These are phyloP conservation scores for Jaculus jaculus DNA, from an alignment of 2,113 vertebrate genomes.

Conservation along the genomic window DNA sequence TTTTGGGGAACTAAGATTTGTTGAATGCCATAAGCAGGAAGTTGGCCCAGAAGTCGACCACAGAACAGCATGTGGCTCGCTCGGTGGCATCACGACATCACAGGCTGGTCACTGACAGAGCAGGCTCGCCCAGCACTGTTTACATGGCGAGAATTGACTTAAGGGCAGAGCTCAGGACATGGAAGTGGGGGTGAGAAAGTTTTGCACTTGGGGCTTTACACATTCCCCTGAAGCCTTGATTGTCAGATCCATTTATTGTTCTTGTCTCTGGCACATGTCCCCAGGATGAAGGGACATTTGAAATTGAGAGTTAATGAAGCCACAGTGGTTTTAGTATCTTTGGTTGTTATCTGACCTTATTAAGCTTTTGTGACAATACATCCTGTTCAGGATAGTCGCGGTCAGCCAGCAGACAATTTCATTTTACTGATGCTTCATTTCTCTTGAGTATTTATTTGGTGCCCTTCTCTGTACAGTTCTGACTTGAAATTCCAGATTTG, in stretches of 20 bases:
- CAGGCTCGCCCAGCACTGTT: neutral
- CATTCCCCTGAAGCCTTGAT: neutral
- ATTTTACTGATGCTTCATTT: neutral
- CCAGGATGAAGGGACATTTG: neutral
- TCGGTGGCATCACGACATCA: conserved; percentile 54
- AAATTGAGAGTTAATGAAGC: neutral
- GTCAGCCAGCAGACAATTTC: neutral
- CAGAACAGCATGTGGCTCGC: conserved; percentile 72
- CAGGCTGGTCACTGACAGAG: neutral
- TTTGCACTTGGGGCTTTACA: neutral
- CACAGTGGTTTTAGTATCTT: conserved; percentile 16
- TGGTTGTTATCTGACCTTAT: neutral
- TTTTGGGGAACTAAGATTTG: conserved; percentile 81
- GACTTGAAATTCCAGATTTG: neutral
- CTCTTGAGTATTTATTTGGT: conserved; percentile 52
- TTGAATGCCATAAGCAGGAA: conserved; percentile 74
- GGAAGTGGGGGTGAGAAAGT: neutral
- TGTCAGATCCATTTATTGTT: neutral
- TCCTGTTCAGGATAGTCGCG: conserved; percentile 7
- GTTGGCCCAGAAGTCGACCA: conserved; percentile 54
- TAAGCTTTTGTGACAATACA: neutral
- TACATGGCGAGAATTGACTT: neutral
- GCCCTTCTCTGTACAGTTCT: neutral
- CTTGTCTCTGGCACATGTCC: neutral
- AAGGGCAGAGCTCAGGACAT: neutral